A percentile compares a stretch with the other conserved stretches of the same genome.
Evolutionary conservation across 1,140 invertebrate species (phyloP).

Genomic region (Drosophila nannoptera): DNA sequence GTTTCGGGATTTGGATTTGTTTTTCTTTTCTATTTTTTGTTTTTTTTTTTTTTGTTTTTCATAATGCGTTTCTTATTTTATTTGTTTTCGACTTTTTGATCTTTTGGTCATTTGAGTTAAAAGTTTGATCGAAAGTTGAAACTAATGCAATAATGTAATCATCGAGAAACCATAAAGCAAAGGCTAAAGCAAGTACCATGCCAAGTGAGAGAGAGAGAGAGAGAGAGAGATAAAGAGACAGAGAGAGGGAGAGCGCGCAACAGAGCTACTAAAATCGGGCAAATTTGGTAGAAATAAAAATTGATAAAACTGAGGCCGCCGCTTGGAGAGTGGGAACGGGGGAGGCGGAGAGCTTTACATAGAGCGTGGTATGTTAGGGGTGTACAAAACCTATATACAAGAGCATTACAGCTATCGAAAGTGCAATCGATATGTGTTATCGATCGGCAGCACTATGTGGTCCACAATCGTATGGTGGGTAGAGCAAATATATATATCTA

Average conservation of each 20-base stretch:
- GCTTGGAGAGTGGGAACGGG: background rate
- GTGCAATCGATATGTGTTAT: constrained; percentile 1
- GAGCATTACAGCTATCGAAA: constrained; percentile 20
- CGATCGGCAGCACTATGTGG: background rate
- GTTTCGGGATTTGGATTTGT: constrained; percentile 35
- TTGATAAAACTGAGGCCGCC: constrained; percentile 8
- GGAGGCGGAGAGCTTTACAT: background rate
- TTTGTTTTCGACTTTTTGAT: constrained; percentile 7
- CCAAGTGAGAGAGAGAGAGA: constrained; percentile 26
- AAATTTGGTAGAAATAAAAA: constrained; percentile 1
- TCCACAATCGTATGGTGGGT: background rate
- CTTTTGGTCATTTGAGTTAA: constrained; percentile 38
- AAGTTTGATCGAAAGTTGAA: constrained; percentile 22
- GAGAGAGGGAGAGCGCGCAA: constrained; percentile 12
- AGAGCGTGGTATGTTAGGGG: constrained; percentile 16
- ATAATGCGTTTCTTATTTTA: constrained; percentile 1
- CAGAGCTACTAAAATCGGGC: constrained; percentile 34
- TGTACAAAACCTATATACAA: background rate
- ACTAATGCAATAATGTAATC: constrained; percentile 49
- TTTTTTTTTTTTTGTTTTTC: constrained; percentile 23
- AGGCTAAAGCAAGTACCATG: constrained; percentile 43
- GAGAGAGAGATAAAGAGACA: background rate
- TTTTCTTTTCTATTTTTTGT: constrained; percentile 20
- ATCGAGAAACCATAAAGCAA: constrained; percentile 43
- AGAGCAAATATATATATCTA: background rate